Evolutionary conservation across 1,140 invertebrate species (phyloP).

Genomic region (Platyscapa corneri): DNA sequence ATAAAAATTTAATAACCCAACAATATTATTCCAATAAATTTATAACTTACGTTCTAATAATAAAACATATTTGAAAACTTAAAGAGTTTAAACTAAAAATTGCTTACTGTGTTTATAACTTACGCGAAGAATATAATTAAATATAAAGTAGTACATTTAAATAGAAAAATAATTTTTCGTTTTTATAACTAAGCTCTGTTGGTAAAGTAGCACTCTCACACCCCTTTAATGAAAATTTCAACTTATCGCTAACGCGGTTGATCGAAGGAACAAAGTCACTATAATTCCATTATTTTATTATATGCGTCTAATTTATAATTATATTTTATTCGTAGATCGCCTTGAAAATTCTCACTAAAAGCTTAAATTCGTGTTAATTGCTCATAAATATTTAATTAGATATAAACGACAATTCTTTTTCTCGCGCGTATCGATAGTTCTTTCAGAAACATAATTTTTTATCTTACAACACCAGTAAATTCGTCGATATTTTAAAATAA

Average conservation of each 20-base stretch:
- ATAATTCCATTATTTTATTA: not conserved
- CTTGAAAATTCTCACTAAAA: slow-evolving; percentile 27
- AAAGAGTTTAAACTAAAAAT: not conserved
- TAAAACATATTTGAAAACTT: not conserved
- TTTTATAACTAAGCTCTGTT: slow-evolving; percentile 8
- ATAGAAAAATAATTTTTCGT: not conserved
- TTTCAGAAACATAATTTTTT: slow-evolving; percentile 1
- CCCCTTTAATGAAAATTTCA: not conserved
- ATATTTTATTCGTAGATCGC: slow-evolving; percentile 6
- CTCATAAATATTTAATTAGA: slow-evolving; percentile 23
- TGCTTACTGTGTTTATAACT: not conserved
- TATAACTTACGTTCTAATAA: not conserved
- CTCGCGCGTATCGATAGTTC: not conserved
- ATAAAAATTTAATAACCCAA: too few relatives aligned
- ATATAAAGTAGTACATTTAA: not conserved
- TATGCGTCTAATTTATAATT: not conserved
- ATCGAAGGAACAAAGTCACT: slow-evolving; percentile 44
- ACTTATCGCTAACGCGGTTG: not conserved
- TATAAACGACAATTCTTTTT: slow-evolving; percentile 13
- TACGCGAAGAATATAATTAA: not conserved
- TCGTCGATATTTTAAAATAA: slow-evolving; percentile 29
- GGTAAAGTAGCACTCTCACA: slow-evolving; percentile 32
- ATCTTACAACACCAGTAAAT: slow-evolving; percentile 11
- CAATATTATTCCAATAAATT: not conserved
- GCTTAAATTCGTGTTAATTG: slow-evolving; percentile 39